Conservation (phyloP, 2,797 vertebrate genomes). For the Remorina albescens region DNA sequence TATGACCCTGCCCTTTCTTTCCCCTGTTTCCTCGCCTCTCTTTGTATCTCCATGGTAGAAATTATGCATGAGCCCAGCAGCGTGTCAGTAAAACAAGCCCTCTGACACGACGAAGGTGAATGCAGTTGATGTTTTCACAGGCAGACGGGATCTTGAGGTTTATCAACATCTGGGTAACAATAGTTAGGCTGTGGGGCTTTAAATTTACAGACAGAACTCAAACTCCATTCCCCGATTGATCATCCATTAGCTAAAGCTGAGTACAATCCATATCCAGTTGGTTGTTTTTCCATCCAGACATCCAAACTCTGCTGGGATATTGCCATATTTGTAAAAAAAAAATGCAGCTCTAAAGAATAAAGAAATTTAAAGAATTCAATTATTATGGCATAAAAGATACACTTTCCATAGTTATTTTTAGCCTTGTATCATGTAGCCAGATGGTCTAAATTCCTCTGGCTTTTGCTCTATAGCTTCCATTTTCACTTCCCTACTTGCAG, state of each 20-base stretch:
- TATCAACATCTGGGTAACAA: conserved; percentile 28
- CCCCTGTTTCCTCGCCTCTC: conserved; percentile 5
- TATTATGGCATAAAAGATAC: too few relatives aligned
- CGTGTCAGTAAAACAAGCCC: conserved; percentile 25
- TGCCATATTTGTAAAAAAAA: background rate
- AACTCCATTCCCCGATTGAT: conserved; percentile 51
- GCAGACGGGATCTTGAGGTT: background rate
- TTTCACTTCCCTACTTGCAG: conserved; percentile 35
- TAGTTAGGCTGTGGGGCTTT: conserved; percentile 7
- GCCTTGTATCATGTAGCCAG: background rate
- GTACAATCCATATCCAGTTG: conserved; percentile 36
- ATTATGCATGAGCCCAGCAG: conserved; percentile 48
- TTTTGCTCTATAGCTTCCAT: conserved; percentile 19
- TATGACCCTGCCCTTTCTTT: conserved; percentile 1
- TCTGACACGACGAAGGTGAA: conserved; percentile 19
- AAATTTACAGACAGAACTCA: conserved; percentile 47
- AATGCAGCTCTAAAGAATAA: background rate
- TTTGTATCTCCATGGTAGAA: conserved; percentile 19
- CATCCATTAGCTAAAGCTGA: conserved; percentile 50
- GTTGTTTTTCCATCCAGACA: conserved; percentile 22
- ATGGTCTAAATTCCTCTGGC: conserved; percentile 6
- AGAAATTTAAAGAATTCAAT: background rate
- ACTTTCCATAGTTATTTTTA: background rate
- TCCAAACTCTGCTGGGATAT: background rate
- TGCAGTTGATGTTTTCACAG: conserved; percentile 21